A percentile compares a stretch with the other conserved stretches of the same genome.
These are phyloP conservation scores for Potorous gilbertii DNA, from an alignment of 2,797 vertebrate genomes.

Conservation along the genomic window DNA sequence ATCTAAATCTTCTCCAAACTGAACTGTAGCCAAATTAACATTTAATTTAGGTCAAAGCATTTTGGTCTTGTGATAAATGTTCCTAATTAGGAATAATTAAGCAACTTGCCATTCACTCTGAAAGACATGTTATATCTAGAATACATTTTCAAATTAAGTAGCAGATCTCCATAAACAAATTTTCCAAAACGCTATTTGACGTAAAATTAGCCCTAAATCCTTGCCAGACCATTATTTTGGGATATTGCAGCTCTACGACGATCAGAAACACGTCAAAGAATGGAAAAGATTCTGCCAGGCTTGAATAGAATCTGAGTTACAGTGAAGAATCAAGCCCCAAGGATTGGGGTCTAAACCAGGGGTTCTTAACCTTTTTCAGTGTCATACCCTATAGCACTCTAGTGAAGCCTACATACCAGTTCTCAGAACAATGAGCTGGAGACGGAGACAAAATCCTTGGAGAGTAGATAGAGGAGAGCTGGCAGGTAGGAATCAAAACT, in stretches of 20 bases:
- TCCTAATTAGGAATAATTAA: slow-evolving; percentile 12
- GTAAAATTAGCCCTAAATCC: not conserved
- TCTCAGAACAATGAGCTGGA: not conserved
- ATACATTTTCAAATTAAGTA: not conserved
- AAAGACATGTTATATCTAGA: not conserved
- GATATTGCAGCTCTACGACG: not conserved
- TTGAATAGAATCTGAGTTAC: not conserved
- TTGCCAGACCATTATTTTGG: not conserved
- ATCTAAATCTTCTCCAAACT: not conserved
- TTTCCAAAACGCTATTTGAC: not conserved
- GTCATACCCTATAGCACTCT: too few relatives aligned
- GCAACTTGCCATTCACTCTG: not conserved
- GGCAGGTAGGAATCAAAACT: not conserved
- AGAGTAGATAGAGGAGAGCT: not conserved
- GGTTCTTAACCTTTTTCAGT: not conserved
- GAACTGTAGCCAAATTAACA: not conserved
- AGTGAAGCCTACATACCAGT: not conserved
- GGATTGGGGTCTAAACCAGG: not conserved
- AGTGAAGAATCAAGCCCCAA: not conserved
- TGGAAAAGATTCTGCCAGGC: not conserved
- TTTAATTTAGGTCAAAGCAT: not conserved
- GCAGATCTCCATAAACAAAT: not conserved
- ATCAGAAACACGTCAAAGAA: not conserved
- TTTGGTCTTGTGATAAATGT: not conserved
- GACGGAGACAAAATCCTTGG: not conserved